phyloP scores from a whole-genome alignment of 35 echinoderm and acorn worm species.

The Apostichopus parvimensis region DNA sequence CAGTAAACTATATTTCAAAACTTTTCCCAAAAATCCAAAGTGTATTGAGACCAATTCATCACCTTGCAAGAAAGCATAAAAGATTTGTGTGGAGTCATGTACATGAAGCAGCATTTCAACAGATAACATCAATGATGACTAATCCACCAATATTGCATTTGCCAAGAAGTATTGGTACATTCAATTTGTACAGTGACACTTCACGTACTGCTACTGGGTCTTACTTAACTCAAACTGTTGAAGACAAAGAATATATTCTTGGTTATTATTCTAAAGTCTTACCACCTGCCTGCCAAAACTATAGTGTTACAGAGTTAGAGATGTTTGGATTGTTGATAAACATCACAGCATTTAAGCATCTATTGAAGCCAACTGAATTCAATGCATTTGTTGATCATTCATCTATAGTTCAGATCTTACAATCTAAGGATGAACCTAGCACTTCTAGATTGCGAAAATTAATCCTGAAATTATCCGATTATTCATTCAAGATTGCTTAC shows the following conservation, averaged over 20 bases:
- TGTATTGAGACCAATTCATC: neutral
- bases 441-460: neutral
- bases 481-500: slow-evolving; percentile 58
- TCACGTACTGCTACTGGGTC: neutral
- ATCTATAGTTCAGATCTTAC: slow-evolving; percentile 48
- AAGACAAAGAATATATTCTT: slow-evolving; percentile 32
- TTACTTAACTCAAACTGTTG: slow-evolving; percentile 37
- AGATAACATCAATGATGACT: neutral
- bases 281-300: slow-evolving; percentile 50
- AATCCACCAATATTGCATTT: neutral
- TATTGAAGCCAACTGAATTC: slow-evolving; percentile 49
- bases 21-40: neutral
- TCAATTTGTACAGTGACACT: neutral
- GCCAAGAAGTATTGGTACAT: neutral
- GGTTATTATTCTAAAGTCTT: slow-evolving; percentile 2
- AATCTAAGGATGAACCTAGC: slow-evolving; percentile 48
- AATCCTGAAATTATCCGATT: slow-evolving; percentile 37
- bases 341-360: slow-evolving; percentile 51
- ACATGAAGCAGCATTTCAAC: neutral
- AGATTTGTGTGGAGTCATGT: neutral
- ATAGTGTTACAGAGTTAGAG: slow-evolving; percentile 64
- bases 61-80: neutral
- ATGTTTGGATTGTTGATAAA: slow-evolving; percentile 61
- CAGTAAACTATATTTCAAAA: too few relatives aligned
- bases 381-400: slow-evolving; percentile 59